These are phyloP conservation scores for Geopemphigus sp. DNA, from an alignment of 1,140 invertebrate genomes.

Conservation along the genomic window DNA sequence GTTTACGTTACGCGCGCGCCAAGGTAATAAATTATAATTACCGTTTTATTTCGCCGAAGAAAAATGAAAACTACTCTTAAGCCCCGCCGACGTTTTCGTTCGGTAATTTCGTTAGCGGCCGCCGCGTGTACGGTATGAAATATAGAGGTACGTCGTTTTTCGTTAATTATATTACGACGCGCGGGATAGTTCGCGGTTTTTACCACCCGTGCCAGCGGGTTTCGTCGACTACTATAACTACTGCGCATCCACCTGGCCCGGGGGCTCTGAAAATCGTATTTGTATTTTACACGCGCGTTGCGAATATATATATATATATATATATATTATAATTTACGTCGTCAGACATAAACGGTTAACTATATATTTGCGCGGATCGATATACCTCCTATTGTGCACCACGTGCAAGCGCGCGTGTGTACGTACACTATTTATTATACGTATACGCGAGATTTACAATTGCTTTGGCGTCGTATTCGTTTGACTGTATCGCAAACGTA, in stretches of 20 bases:
- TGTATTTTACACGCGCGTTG: neutral
- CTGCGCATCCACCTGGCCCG: no score
- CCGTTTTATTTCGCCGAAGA: conserved; percentile 1
- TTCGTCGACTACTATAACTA: neutral
- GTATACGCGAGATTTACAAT: no score
- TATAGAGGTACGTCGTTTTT: no score
- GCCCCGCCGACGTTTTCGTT: neutral
- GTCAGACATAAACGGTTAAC: no score
- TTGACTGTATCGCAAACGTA: no score
- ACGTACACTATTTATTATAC: no score
- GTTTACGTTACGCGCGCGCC: neutral
- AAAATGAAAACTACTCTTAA: neutral
- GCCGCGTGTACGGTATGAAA: no score
- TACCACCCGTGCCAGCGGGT: neutral
- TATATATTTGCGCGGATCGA: no score
- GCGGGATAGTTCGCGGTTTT: neutral
- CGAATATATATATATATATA: neutral
- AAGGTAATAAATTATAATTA: neutral
- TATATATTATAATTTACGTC: no score
- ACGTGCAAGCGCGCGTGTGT: no score
- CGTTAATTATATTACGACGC: neutral
- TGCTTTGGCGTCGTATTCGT: no score
- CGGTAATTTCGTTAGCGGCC: neutral
- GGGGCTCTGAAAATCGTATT: neutral
- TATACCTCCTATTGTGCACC: no score